Percentiles rank a stretch among this genome's conserved stretches.
Conservation (phyloP, 2,888 invertebrate genomes). For the Dynastes tityus region DNA sequence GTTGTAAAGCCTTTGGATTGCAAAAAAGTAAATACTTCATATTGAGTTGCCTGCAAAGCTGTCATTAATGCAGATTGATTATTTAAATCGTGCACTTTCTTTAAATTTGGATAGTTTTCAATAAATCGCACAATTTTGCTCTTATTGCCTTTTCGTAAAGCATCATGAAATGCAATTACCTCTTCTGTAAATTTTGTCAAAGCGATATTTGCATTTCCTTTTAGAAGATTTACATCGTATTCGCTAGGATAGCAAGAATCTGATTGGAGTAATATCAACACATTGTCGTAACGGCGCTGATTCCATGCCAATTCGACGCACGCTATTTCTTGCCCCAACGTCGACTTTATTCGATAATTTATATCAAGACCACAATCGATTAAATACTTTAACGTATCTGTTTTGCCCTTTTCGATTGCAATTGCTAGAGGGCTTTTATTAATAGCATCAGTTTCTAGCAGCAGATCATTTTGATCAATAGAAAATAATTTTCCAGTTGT, state of each 20-base stretch:
- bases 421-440: slow-evolving; percentile 13
- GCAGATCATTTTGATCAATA: neutral
- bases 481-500: neutral
- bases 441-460: neutral
- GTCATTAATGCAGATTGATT: slow-evolving; percentile 24
- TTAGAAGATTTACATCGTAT: neutral
- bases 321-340: neutral
- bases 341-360: neutral
- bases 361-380: slow-evolving; percentile 2
- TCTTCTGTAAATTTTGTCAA: neutral
- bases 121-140: neutral
- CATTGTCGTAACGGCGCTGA: neutral
- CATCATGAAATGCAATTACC: neutral
- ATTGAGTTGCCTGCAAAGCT: neutral
- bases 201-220: neutral
- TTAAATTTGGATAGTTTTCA: neutral
- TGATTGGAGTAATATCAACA: neutral
- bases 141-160: neutral
- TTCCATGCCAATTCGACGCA: slow-evolving; percentile 4
- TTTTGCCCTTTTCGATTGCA: neutral
- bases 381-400: slow-evolving; percentile 3
- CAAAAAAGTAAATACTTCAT: neutral
- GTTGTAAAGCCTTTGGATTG: neutral
- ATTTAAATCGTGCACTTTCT: neutral
- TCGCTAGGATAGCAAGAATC: slow-evolving; percentile 3